Evolutionary conservation across 2,888 invertebrate species (phyloP).

Genomic region (Melanchra persicariae): DNA sequence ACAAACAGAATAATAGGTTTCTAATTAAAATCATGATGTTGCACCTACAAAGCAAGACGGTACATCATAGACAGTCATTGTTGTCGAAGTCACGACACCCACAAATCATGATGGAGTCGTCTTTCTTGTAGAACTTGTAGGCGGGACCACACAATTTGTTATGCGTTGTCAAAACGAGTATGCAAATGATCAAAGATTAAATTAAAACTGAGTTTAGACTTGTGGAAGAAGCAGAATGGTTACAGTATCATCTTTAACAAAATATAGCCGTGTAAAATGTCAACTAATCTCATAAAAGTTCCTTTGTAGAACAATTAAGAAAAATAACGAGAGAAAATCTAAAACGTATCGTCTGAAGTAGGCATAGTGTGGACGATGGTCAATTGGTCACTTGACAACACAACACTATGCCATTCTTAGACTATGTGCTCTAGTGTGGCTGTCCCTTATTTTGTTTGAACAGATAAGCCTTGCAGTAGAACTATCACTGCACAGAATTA

Average conservation of each 20-base stretch:
- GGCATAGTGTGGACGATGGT: neutral
- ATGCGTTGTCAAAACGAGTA: constrained; percentile 4
- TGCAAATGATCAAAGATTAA: constrained; percentile 29
- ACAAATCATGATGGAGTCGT: constrained; percentile 6
- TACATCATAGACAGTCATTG: constrained; percentile 21
- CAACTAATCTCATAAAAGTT: neutral
- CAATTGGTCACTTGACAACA: too few species aligned
- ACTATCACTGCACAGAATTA: neutral
- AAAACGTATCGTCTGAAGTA: neutral
- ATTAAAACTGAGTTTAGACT: neutral
- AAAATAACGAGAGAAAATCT: neutral
- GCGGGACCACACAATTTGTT: constrained; percentile 25
- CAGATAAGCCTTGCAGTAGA: neutral
- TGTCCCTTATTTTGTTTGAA: neutral
- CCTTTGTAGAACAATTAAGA: neutral
- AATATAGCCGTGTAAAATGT: neutral
- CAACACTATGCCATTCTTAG: too few species aligned
- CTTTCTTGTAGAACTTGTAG: constrained; percentile 6
- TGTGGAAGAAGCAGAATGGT: too few species aligned
- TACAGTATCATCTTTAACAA: too few species aligned
- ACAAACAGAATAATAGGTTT: constrained; percentile 19
- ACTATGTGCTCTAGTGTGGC: too few species aligned
- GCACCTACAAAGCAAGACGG: neutral
- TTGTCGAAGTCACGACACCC: constrained; percentile 35
- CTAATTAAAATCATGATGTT: constrained; percentile 17